Base-by-base conservation (phyloP, 2,888 invertebrate species). In the Agrochola macilenta region DNA sequence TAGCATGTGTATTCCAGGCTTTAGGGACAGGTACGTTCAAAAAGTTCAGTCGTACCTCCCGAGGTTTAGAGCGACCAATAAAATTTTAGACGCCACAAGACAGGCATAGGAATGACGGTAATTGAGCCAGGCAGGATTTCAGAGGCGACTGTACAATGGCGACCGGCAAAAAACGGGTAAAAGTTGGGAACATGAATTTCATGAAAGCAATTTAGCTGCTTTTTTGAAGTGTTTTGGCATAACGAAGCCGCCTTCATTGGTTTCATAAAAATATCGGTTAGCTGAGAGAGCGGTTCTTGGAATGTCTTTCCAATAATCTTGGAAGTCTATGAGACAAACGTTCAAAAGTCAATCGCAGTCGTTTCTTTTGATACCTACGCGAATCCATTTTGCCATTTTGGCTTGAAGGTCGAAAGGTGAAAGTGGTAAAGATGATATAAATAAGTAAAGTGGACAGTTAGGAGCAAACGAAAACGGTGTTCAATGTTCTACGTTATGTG, bases 401-500 rank as follows among this genome's bases (percentile, higher is more conserved):
- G n/a, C 12, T 61, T 52, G 12, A 71, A 77, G 63, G 73, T 77
- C n/a, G 65, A 73, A 63, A 76, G 49, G 75, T 69, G 57, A 78
- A 76, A 65, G 49, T 61, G n/a, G 69, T 64, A 64, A 64, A 74
- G 64, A 73, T 84, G 79, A 81, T 87, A 88, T 89, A 89, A 87
- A 89, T 85, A 88, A 89, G 85, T 79, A 71, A 78, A 82, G 77
- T 84, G 89, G 87, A 83, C 86, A 87, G 89, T 89, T 88, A 87
- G 87, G 79, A 84, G 87, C 85, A 88, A 90, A 89, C 87, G 89
- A 89, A 88, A 87, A 85, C 87, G 87, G 86, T 90, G 91, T 91
- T 92, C 90, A 91, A 93, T 90, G 92, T 90, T 90, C 87, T 89
- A 87, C 85, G 90, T 93, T 92, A 94, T 93, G 92, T 88, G 91